Base-by-base conservation (phyloP, 2,888 invertebrate species). In the Diarsia mendica region DNA sequence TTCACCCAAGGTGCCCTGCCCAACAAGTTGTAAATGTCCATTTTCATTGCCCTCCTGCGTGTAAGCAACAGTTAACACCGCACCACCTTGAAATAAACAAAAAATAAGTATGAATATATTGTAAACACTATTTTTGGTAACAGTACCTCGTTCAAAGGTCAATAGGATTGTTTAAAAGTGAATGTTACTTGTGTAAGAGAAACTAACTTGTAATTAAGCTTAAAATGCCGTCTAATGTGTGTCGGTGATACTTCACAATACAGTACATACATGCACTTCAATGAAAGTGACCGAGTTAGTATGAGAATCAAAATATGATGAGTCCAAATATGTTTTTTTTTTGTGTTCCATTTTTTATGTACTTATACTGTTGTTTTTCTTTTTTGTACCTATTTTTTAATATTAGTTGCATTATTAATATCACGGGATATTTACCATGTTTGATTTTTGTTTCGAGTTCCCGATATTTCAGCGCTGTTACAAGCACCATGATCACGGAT, bases 31-130 rank as follows among this genome's bases (percentile, higher is more conserved):
- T 46, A 97, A 92, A 23, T 97, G 96, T 20, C 91, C 90, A 23
- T 85, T 64, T 44, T 97, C 97, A 82, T 95, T 95, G 3, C 95
- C 94, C 65, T 97, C 97, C 0, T 97, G 97, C 82, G 98, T 97
- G 90, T 98, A 98, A 0, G 98, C 98, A 6, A 98, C 97, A 0
- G 98, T 98, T 49, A 98, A 93, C 11, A 98, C 98, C 0, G 98
- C 98, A 10, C 98, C 97, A 49, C 93, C 93, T 94, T 67, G 18
- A 53, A 49, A 79, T 4, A 69, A 68, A 63, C 0, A 15, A 63
- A 44, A 63, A 15, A n/a, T 28, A 28, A 28, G 28, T 28, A 48
- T 39, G 10, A n/a, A n/a, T 33, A 13, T 18, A 61, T 28, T 63
- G 51, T 28, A 11, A 64, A 9, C 18, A 48, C 48, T 44, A 67